Base-by-base conservation (phyloP, 2,113 vertebrate genomes). In the Platycercus adscitus region DNA sequence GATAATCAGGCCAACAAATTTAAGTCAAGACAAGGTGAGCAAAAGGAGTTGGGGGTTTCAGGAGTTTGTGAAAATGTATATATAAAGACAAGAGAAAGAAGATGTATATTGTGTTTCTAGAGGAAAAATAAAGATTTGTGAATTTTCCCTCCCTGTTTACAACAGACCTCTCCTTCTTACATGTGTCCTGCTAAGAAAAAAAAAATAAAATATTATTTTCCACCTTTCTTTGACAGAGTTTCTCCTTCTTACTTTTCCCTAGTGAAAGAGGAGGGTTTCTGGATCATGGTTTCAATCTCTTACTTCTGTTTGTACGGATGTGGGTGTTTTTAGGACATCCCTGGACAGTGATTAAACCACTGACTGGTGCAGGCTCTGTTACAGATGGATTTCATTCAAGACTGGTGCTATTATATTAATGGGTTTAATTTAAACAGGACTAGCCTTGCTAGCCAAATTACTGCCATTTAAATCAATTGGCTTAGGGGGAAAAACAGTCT, bases 381-480 rank as follows among this genome's bases (percentile, higher is more conserved):
- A 92, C 96, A 98, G 96, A 98, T 86, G 95, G 93, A 97, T 98
- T 97, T 98, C 96, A 97, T 98, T 98, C 97, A 97, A 95, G 96
- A 97, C 95, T 97, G 96, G 96, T 96, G 97, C 97, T 98, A 97
- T 98, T 98, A 98, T 98, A 98, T 98, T 98, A 98, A 98, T 98
- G 98, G 97, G 76, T 98, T 98, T 98, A 98, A 98, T 98, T 98
- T 98, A 98, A 98, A 98, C 97, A 98, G 96, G 96, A 97, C 97
- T 98, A 97, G 97, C 91, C 97, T 98, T 95, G 69, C 98, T 98
- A 97, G 97, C 96, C 98, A 98, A 98, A 98, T 98, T 98, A 98
- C 98, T 98, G 97, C 97, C 95, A 98, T 98, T 98, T 98, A 98
- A 98, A 98, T 98, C 98, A 98, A 98, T 98, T 98, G 98, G 97